phyloP scores from a whole-genome alignment of 2,888 invertebrate species.

The Darwinula stevensoni region DNA sequence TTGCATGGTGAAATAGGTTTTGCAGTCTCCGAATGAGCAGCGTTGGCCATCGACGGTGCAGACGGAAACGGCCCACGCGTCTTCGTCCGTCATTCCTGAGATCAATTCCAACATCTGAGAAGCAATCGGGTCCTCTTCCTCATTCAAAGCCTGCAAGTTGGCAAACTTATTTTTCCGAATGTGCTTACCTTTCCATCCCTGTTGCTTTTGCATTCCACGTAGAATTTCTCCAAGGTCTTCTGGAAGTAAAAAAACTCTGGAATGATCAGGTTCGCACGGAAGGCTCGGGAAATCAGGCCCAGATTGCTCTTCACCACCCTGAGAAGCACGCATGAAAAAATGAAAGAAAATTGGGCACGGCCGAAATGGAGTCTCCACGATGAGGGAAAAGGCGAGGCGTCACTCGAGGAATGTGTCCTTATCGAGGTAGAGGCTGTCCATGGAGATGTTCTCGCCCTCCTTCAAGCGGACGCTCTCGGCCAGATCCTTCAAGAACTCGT shows the following conservation, averaged over 20 bases:
- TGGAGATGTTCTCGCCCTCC: conserved; percentile 10
- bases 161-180: too few species aligned
- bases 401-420: conserved; percentile 14
- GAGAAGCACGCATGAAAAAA: too few species aligned
- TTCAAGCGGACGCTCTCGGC: conserved; percentile 9
- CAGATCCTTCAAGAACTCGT: conserved; percentile 14
- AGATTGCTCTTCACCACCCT: conserved; percentile 13
- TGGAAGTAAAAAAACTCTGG: conserved; percentile 17
- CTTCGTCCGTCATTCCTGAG: conserved; percentile 17
- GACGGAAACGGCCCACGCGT: conserved; percentile 16
- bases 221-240: conserved; percentile 16
- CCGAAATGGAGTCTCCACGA: background rate
- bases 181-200: conserved; percentile 13
- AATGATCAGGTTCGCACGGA: conserved; percentile 16
- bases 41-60: conserved; percentile 19
- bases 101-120: conserved; percentile 17
- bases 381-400: too few species aligned
- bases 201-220: conserved; percentile 13
- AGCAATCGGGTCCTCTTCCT: too few species aligned
- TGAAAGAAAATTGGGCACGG: too few species aligned
- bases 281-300: conserved; percentile 14
- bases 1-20: conserved; percentile 17
- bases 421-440: conserved; percentile 13
- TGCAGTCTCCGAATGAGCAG: conserved; percentile 15
- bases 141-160: too few species aligned